Evolutionary conservation across 2,888 invertebrate species (phyloP), one percentile per base, ranked within the genome.

Genomic region (Ophonus ardosiacus): DNA sequence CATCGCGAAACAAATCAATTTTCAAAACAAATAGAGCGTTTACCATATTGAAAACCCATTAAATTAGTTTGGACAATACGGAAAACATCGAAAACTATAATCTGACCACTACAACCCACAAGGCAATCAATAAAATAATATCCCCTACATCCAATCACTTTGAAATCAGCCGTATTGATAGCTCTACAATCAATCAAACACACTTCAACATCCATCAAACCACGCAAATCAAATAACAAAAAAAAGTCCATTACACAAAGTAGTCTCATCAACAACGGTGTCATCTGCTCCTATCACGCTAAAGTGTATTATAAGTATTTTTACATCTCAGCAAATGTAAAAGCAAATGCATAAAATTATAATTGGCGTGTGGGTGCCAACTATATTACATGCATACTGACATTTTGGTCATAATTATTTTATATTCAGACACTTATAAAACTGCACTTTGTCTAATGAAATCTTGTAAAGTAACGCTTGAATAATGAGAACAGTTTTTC

Each of bases 181-280:
- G 63, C 59, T 18, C 24, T 21, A 63, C 71, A 71, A 71, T 71
- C 71, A 71, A 74, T 74, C 74, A 74, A 43, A 43, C 51, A 8
- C 31, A 18, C 18, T 40, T 74, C 24, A 43, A 15, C 24, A 51
- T 74, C 51, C 56, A 74, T 74, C 74, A 43, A 18, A 51, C n/a
- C 43, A 18, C 51, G 21, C 51, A 74, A 74, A 74, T 51, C 56
- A 51, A 74, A 74, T 74, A 74, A 74, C 51, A 74, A 43, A 51
- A 74, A 43, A 10, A 51, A 18, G 74, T 74, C 43, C 74, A 74
- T 74, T 74, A 51, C 56, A 43, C n/a, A 71, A 71, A 71, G 71
- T 71, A 40, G 13, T 38, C n/a, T 13, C 43, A 71, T 63, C 40
- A 13, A 24, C 10, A 71, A 15, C n/a, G 38, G 31, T 38, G 15